A percentile compares a stretch with the other conserved stretches of the same genome.
Conservation (phyloP, 2,797 vertebrate species). For the Mus caroli region DNA sequence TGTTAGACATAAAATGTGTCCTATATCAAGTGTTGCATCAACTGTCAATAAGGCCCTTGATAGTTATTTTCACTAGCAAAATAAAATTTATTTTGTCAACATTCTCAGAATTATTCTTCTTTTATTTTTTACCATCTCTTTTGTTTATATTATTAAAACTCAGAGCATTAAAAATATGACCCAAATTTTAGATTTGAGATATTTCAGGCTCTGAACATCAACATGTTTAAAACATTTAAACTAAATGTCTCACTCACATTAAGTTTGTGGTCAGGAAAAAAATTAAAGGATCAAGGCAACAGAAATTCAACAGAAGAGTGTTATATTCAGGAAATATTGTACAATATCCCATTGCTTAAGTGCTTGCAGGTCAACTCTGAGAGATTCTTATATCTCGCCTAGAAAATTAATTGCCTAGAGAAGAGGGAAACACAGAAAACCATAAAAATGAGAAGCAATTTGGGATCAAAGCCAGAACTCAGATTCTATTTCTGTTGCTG, state of each 20-base stretch:
- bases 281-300: background rate
- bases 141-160: slow-evolving; percentile 10
- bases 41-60: background rate
- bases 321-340: background rate
- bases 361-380: background rate
- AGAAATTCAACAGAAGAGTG: background rate
- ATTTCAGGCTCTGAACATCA: background rate
- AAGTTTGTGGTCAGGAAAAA: background rate
- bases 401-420: slow-evolving; percentile 41
- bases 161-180: background rate
- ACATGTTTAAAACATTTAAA: slow-evolving; percentile 21
- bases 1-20: background rate
- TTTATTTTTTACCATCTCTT: background rate
- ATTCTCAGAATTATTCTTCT: background rate
- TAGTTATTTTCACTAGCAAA: background rate
- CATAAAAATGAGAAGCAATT: background rate
- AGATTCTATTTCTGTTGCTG: slow-evolving; percentile 27
- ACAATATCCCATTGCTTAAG: slow-evolving; percentile 6
- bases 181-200: background rate
- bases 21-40: background rate
- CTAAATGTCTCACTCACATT: background rate
- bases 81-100: slow-evolving; percentile 5
- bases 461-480: background rate
- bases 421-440: slow-evolving; percentile 16
- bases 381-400: background rate